Base-by-base conservation (phyloP, 2,113 vertebrate species). In the Ophiodon elongatus region DNA sequence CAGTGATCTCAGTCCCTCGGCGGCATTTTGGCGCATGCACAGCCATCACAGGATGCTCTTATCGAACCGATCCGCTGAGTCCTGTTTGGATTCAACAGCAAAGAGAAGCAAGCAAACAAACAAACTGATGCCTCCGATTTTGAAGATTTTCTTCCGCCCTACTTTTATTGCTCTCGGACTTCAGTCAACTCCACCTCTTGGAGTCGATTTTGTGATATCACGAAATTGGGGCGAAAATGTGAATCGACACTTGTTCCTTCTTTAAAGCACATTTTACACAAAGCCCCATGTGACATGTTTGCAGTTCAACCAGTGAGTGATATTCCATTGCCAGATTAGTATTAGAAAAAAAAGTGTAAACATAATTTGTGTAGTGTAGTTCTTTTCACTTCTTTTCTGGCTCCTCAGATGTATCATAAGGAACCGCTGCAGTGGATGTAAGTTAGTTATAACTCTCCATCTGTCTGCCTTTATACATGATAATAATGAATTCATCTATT, bases 1-100 rank as follows among this genome's bases (percentile, higher is more conserved):
- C 88, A 80, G 74, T 88, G 85, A 91, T 84, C 50, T 88, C 84
- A 84, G 82, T 84, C 77, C 65, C 69, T 82, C 72, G 65, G 84
- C 63, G 41, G 81, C 65, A 60, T 77, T 90, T 78, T 90, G 89
- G 89, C 60, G 17, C 56, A 3, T 13, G 39, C 72, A 70, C 67
- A 82, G 66, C 29, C 79, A 80, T 57, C 79, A 81, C 79, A 88
- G 74, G 81, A 85, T 80, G 85, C 76, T 83, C 81, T 89, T 81
- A 93, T 89, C 79, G 17, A 79, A 86, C 87, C 80, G 63, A 72
- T 82, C 54, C 82, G 86, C 9, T 57, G 73, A 80, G 76, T 41
- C 23, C 70, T 78, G 82, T 83, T 89, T 85, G 72, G 72, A 69
- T 83, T 80, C 15, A 39, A 8, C 72, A 72, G 71, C 63, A 70